These are phyloP conservation scores for Heteronetta atricapilla DNA, from an alignment of 2,113 vertebrate species.

Conservation along the genomic window DNA sequence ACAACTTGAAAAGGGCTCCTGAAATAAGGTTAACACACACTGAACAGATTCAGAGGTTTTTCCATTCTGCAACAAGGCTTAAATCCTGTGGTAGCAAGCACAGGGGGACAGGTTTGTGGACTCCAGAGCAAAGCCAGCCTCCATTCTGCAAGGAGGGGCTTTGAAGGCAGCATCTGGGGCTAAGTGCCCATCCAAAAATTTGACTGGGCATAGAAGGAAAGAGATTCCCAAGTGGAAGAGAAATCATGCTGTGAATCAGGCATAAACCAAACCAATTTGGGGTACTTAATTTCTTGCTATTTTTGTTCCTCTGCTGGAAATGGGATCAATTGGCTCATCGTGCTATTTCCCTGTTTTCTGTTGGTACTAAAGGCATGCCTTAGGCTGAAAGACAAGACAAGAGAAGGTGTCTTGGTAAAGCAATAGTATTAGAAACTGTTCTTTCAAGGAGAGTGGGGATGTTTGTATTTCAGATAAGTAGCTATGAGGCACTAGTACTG, in stretches of 20 bases:
- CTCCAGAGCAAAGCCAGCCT: neutral
- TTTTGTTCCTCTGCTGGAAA: neutral
- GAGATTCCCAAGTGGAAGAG: neutral
- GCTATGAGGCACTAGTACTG: neutral
- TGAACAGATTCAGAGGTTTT: neutral
- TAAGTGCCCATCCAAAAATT: neutral
- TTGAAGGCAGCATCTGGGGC: neutral
- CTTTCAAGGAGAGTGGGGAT: neutral
- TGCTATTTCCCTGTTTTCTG: neutral
- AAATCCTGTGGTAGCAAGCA: neutral
- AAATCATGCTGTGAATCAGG: neutral
- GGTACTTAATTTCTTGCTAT: neutral
- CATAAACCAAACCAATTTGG: neutral
- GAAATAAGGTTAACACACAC: conserved; percentile 34
- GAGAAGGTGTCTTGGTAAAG: neutral
- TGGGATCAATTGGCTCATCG: neutral
- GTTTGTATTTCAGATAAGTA: neutral
- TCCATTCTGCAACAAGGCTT: neutral
- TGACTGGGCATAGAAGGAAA: neutral
- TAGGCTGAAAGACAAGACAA: neutral
- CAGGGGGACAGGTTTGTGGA: neutral
- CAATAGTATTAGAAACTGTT: neutral
- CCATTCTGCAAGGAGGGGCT: neutral
- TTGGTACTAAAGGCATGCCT: neutral
- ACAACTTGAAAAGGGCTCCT: conserved; percentile 18